Base-by-base conservation (phyloP, 1,140 invertebrate genomes). In the Meloidogyne chitwoodi region DNA sequence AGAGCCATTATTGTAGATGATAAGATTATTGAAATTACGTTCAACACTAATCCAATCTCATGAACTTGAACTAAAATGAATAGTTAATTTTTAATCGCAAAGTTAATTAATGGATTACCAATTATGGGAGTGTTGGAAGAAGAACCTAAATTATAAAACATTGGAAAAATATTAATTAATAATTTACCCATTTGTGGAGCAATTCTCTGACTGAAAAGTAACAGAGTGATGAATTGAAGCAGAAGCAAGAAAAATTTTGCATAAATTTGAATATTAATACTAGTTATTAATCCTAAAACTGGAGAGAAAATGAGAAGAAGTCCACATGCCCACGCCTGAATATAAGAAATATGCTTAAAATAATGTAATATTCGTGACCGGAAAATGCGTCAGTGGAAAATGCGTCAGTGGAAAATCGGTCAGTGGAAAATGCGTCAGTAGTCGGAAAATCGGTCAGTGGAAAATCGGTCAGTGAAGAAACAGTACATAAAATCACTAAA, bases 181-280 rank as follows among this genome's bases (percentile, higher is more conserved):
- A 26, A 16, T 22, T 34, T 69, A 73, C 84, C 84, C 56, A 87
- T 66, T 80, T 85, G 84, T 48, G 85, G 79, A 38, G 84, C 78
- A 64, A 86, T 85, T 70, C 84, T 63, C 44, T 84, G 85, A n/a
- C 74, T 81, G 82, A 84, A 86, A 5, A 86, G 75, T 26, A 84
- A 80, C 14, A 86, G 76, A 5, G 80, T 85, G 29, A 86, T 26
- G 26, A 86, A 78, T 69, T 86, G 85, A 10, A 86, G 76, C 4
- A 81, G 63, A 41, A 86, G 61, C 2, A 86, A 66, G 61, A 86
- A 86, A 56, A 86, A 62, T 76, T 86, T 86, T 10, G 81, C 56
- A 64, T 70, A 78, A 56, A 86, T 72, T 73, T 86, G 84, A 48
- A 70, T 79, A n/a, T 77, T 72, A 26, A 86, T 81, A 38, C 71